Base-by-base conservation (phyloP, 1,140 invertebrate species). In the Rhynchophorus ferrugineus region DNA sequence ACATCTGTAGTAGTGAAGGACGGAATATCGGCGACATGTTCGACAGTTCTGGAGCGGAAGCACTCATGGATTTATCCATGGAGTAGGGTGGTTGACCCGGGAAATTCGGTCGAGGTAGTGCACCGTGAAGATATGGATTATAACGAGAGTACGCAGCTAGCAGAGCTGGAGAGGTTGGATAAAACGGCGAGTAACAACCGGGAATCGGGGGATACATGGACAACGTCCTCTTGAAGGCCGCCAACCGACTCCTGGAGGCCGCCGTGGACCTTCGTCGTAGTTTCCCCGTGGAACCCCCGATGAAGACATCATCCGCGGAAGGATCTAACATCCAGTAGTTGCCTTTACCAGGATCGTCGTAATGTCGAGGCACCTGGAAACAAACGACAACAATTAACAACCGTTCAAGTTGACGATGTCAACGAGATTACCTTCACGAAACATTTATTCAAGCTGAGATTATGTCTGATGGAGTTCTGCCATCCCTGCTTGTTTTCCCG, bases 401-500 rank as follows among this genome's bases (percentile, higher is more conserved):
- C 14, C n/a, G 2, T 22, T n/a, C 7, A 14, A 29, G 13, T 8
- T 8, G 17, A 24, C n/a, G 1, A 19, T 21, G 20, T 22, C 13
- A 8, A 1, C 9, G 13, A 17, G 36, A 20, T 43, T 8, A 54
- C 52, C 75, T 98, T 98, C 5, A 98, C 89, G 70, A 99, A 99
- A 66, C 95, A 98, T 73, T 99, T 98, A 72, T 99, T 99, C 57
- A 99, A 74, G 57, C 87, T 91, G 2, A 99, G 73, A 70, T 99
- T 98, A 71, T 99, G 96, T 1, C 96, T 73, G 52, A 99, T 99
- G 0, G 93, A 97, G 67, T 99, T 99, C 69, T 99, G 96, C 96
- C 96, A 99, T 8, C 94, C 94, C 69, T 97, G 93, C 62, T 96
- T 96, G 72, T 97, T 98, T 63, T 96, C 92, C 37, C 91, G 80